Base-by-base conservation (phyloP, 2,888 invertebrate species). In the Ophion costatus region DNA sequence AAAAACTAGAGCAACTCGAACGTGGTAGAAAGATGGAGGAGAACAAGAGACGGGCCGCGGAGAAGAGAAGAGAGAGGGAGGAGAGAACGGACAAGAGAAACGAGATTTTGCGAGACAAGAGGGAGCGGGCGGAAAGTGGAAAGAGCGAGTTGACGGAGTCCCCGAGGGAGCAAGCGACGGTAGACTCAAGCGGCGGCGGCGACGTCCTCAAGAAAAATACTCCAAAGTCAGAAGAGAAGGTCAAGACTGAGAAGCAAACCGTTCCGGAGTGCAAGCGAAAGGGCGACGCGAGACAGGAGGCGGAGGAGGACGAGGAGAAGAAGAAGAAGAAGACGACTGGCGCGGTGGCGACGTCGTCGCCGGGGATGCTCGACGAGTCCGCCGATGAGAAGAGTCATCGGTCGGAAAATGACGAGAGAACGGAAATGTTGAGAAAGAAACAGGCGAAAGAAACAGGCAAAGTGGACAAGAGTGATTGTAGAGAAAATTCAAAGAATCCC, bases 381-480 rank as follows among this genome's bases (percentile, higher is more conserved):
- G 83, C 79, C 51, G 77, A 82, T 3, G 87, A 87, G 10, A 88
- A 89, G 45, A 87, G 45, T 45, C 45, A 83, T 74, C 17, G 17
- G 14, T 86, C 81, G n/a, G 79, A 20, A 45, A 79, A 67, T 70
- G 88, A 88, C 67, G 85, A 76, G 78, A 88, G 88, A 80, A 67
- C 67, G 42, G 88, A 87, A 51, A 63, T 73, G 75, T 81, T 71
- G 38, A 92, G 91, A 78, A 92, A 91, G 78, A 91, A 91, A 86
- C 92, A 92, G 78, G 91, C 90, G 84, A 93, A 93, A 84, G 91
- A 92, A n/a, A n/a, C n/a, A n/a, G 87, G 85, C 14, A 93, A 92
- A 80, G 57, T 77, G 11, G 78, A 86, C 3, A 93, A 92, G 87
- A 70, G 83, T n/a, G 93, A 92, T 14, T 78, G 84, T 14, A 93